Percentiles rank a stretch among this genome's conserved stretches.
These are phyloP conservation scores for Papilio aristodemus DNA, from an alignment of 1,140 invertebrate species.

Conservation along the genomic window DNA sequence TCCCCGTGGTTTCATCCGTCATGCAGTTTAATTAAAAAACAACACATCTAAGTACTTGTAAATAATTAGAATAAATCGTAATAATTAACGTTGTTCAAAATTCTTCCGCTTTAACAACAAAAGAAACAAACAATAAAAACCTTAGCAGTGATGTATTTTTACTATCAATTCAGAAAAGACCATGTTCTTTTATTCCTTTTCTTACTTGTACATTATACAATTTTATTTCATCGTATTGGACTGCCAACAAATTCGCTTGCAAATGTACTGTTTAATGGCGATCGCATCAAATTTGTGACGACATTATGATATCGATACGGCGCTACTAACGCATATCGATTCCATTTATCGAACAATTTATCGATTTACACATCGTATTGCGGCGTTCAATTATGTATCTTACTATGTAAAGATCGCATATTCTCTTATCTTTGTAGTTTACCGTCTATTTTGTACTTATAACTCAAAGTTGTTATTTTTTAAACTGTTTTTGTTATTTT, in stretches of 20 bases:
- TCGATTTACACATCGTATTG: slow-evolving; percentile 25
- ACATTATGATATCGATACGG: slow-evolving; percentile 18
- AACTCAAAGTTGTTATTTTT: background rate
- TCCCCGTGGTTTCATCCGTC: no score
- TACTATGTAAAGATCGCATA: background rate
- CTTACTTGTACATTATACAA: background rate
- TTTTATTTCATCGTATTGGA: background rate
- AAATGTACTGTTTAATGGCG: slow-evolving; percentile 9
- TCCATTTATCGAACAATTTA: slow-evolving; percentile 29
- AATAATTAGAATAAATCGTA: no score
- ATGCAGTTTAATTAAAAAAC: no score
- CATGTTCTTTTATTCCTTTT: background rate
- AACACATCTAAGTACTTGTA: no score
- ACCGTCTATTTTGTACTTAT: background rate
- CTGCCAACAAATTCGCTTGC: slow-evolving; percentile 16
- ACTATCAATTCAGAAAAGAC: background rate
- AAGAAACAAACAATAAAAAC: no score
- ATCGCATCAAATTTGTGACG: slow-evolving; percentile 24
- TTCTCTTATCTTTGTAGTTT: background rate
- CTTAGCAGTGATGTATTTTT: background rate
- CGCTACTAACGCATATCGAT: slow-evolving; percentile 27
- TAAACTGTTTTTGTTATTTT: background rate
- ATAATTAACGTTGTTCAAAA: no score
- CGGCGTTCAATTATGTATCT: background rate
- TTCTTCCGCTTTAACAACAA: no score